Evolutionary conservation across 2,113 vertebrate species (phyloP).

Genomic region (Amazona vittata): DNA sequence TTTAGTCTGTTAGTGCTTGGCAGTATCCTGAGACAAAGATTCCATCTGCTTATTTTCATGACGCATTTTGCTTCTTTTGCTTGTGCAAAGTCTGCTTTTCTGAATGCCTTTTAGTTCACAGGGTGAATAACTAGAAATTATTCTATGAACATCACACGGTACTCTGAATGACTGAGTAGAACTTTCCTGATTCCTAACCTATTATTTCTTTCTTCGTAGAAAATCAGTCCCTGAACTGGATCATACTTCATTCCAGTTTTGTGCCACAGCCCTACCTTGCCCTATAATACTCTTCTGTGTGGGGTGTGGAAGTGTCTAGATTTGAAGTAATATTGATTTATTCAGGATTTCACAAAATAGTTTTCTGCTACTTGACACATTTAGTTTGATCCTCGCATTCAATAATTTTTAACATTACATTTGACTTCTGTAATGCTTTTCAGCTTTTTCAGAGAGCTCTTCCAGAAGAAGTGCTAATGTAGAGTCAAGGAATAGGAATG

Average conservation of each 20-base stretch:
- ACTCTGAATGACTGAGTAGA: neutral
- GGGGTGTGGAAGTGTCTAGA: neutral
- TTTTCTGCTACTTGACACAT: neutral
- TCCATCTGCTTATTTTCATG: neutral
- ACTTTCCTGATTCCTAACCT: neutral
- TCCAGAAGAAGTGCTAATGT: accelerated
- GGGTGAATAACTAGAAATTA: neutral
- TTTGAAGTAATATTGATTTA: neutral
- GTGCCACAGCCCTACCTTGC: neutral
- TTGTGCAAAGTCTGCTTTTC: neutral
- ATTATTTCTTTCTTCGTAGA: neutral
- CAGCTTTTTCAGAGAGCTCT: neutral
- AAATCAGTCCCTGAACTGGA: neutral
- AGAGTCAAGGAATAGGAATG: neutral
- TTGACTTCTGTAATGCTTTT: neutral
- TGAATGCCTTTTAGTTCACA: neutral
- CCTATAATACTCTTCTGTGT: neutral
- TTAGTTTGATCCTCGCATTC: neutral
- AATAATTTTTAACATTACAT: neutral
- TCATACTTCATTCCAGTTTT: neutral
- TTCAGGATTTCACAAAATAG: neutral
- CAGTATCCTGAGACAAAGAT: neutral
- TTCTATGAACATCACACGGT: neutral
- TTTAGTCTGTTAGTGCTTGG: neutral
- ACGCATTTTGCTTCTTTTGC: accelerated